These are phyloP conservation scores for Pachydiplax longipennis DNA, from an alignment of 2,888 invertebrate genomes.

Conservation along the genomic window DNA sequence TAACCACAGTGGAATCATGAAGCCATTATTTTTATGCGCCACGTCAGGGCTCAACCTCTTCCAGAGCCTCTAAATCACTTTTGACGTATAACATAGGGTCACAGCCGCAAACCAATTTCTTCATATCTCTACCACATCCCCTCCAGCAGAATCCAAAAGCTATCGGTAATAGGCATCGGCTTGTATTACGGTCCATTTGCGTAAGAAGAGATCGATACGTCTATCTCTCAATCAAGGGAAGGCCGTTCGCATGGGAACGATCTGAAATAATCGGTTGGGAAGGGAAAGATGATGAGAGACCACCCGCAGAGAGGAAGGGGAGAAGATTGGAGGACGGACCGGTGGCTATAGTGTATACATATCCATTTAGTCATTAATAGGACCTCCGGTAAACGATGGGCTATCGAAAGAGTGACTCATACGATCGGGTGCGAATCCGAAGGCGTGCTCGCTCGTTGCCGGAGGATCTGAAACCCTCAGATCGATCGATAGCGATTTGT, in stretches of 20 bases:
- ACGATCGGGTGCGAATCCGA: not conserved
- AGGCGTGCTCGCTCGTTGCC: not conserved
- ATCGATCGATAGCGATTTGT: not conserved
- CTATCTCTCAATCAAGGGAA: slow-evolving; percentile 16
- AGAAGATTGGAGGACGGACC: not conserved
- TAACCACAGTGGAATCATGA: too few relatives aligned
- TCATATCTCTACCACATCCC: not conserved
- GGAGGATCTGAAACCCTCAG: not conserved
- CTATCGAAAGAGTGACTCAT: not conserved
- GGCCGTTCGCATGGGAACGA: not conserved
- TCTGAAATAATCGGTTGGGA: slow-evolving; percentile 28
- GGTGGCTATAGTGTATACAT: not conserved
- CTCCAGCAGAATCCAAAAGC: not conserved
- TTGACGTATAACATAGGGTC: too few relatives aligned
- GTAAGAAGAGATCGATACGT: not conserved
- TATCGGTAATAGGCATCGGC: not conserved
- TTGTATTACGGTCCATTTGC: not conserved
- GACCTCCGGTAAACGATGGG: not conserved
- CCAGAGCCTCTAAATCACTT: too few relatives aligned
- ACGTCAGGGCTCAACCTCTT: too few relatives aligned
- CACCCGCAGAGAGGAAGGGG: not conserved
- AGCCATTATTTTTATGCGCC: too few relatives aligned
- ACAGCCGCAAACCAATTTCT: not conserved
- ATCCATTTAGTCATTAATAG: slow-evolving; percentile 31
- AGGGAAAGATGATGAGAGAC: not conserved